Base-by-base conservation (phyloP, 1,140 invertebrate genomes). In the Lucilia sericata region DNA sequence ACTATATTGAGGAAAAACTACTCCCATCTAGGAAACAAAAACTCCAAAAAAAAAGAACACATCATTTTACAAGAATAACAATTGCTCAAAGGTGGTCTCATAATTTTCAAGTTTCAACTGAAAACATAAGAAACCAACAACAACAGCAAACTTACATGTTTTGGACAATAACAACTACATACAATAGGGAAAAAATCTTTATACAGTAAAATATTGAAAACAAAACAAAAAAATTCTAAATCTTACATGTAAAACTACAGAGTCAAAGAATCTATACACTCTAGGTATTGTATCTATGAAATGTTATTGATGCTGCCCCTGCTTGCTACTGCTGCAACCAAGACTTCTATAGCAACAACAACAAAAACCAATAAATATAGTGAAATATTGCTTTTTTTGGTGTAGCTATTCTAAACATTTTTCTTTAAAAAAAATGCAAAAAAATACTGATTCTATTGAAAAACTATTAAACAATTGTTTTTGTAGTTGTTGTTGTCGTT, bases 31-130 rank as follows among this genome's bases (percentile, higher is more conserved):
- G 9, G 34, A 42, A 76, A 76, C 14, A 36, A 49, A 80, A 49
- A 49, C 1, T 14, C 25, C 1, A n/a, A 49, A 80, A 17, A n/a
- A n/a, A n/a, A n/a, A n/a, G 36, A 80, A 80, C n/a, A 80, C 42
- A 80, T 49, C 47, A 21, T 80, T 21, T 80, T 80, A 80, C 76
- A 42, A 80, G 42, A 80, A 80, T 49, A 80, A 80, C 76, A 80
- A 80, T 80, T 80, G 42, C 76, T 80, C 76, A 80, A 80, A 80
- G 76, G 76, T 80, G 76, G 76, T 80, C 76, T 80, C 47, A 80
- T 80, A 80, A 80, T 80, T 80, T 80, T 80, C 25, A 49, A 80
- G 47, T 80, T 80, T 80, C 76, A 80, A 49, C 47, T 80, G 2
- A 21, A 65, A 82, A 82, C 47, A 30, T 13, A 82, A 51, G 5